A percentile compares a stretch with the other conserved stretches of the same genome.
These are phyloP conservation scores for Cheracebus regulus DNA, from an alignment of 2,797 vertebrate species.

Conservation along the genomic window DNA sequence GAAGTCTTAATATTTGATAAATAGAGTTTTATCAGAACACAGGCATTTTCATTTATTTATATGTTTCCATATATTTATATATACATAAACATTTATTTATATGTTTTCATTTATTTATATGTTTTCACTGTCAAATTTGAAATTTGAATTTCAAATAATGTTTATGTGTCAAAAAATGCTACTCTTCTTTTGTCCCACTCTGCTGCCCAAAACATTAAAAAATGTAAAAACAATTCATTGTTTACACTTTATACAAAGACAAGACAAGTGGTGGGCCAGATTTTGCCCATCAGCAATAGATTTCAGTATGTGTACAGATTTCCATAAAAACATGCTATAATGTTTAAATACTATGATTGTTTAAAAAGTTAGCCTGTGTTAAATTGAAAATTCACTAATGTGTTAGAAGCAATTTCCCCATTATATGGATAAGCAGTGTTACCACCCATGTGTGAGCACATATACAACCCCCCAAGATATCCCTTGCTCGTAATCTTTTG, in stretches of 20 bases:
- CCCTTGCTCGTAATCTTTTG: not conserved
- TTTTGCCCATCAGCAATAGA: not conserved
- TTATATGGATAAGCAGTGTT: not conserved
- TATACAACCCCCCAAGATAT: fast-evolving
- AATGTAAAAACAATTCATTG: not conserved
- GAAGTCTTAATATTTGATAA: no score
- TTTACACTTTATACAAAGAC: not conserved
- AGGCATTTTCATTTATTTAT: no score
- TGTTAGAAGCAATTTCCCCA: not conserved
- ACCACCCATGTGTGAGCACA: not conserved
- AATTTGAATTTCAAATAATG: not conserved
- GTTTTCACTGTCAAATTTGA: not conserved
- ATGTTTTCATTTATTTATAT: no score
- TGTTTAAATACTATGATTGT: not conserved
- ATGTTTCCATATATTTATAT: no score
- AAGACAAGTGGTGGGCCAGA: not conserved
- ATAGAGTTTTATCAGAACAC: no score
- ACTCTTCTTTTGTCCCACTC: not conserved
- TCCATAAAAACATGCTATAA: not conserved
- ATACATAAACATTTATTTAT: no score
- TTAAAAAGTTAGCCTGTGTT: not conserved
- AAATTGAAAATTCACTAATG: not conserved
- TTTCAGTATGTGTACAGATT: not conserved
- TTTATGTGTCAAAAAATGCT: not conserved
- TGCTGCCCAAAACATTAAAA: not conserved